Evolutionary conservation across 2,888 invertebrate genomes (phyloP).

Genomic region (Clostera curtula): DNA sequence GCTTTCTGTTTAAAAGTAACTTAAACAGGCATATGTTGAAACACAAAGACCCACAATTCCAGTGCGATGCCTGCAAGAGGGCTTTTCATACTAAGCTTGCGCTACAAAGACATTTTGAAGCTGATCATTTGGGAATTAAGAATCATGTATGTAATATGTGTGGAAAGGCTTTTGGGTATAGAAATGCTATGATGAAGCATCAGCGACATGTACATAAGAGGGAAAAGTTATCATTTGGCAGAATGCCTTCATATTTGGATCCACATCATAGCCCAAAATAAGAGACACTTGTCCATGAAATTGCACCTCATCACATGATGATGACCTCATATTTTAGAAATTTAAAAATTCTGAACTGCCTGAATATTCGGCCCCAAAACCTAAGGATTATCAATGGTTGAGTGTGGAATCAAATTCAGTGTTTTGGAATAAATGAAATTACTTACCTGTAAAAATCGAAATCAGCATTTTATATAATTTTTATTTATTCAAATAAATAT

Average conservation of each 20-base stretch:
- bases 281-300: no score
- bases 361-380: no score
- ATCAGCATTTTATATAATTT: no score
- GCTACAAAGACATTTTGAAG: slow-evolving; percentile 42
- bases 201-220: slow-evolving; percentile 48
- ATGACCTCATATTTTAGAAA: no score
- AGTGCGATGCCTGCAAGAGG: slow-evolving; percentile 44
- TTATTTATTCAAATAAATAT: no score
- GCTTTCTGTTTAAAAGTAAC: slow-evolving; percentile 47
- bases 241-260: slow-evolving; percentile 39
- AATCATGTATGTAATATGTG: slow-evolving; percentile 49
- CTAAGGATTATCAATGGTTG: no score
- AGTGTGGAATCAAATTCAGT: no score
- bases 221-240: slow-evolving; percentile 33
- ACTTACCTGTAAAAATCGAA: no score
- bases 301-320: no score
- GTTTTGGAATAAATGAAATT: no score
- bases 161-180: slow-evolving; percentile 51
- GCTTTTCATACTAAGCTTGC: slow-evolving; percentile 39
- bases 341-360: no score
- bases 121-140: slow-evolving; percentile 46
- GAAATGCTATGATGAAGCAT: slow-evolving; percentile 53
- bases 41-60: slow-evolving; percentile 40
- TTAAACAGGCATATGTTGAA: slow-evolving; percentile 45
- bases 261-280: slow-evolving; percentile 26